Conservation (phyloP, 2,113 vertebrate species). For the Circaetus gallicus region DNA sequence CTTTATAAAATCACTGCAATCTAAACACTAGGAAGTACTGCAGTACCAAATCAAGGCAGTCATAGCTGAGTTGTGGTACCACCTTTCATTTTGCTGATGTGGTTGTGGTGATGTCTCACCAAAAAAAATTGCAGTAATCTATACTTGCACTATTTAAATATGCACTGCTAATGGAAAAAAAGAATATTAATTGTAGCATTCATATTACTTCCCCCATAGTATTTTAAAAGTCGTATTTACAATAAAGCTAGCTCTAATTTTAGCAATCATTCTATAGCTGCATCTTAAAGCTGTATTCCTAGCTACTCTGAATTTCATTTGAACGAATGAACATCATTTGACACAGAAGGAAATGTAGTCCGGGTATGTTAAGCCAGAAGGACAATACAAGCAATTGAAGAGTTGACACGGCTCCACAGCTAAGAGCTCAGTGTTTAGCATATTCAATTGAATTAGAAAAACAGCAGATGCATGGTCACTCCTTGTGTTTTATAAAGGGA, state of each 20-base stretch:
- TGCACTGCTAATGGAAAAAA: not conserved
- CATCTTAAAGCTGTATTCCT: not conserved
- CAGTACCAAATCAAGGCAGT: not conserved
- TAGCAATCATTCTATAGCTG: not conserved
- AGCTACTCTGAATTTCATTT: not conserved
- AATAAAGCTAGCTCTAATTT: not conserved
- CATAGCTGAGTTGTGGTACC: not conserved
- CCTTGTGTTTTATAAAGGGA: not conserved
- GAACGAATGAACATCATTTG: not conserved
- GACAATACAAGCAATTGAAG: not conserved
- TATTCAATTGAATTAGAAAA: not conserved
- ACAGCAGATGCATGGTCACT: not conserved
- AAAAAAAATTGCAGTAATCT: not conserved
- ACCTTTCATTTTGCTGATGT: not conserved
- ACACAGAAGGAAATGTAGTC: not conserved
- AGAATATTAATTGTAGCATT: not conserved
- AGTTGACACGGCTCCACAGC: not conserved
- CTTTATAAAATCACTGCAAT: not conserved
- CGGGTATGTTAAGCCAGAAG: not conserved
- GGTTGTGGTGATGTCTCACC: not conserved
- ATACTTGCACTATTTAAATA: not conserved
- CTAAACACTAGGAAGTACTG: not conserved
- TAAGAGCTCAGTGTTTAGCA: not conserved
- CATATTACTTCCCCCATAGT: not conserved
- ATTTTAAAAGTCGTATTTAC: not conserved